Evolutionary conservation across 2,797 vertebrate species (phyloP), one percentile per base, ranked within the genome.

Genomic region (Intellagama lesueurii): DNA sequence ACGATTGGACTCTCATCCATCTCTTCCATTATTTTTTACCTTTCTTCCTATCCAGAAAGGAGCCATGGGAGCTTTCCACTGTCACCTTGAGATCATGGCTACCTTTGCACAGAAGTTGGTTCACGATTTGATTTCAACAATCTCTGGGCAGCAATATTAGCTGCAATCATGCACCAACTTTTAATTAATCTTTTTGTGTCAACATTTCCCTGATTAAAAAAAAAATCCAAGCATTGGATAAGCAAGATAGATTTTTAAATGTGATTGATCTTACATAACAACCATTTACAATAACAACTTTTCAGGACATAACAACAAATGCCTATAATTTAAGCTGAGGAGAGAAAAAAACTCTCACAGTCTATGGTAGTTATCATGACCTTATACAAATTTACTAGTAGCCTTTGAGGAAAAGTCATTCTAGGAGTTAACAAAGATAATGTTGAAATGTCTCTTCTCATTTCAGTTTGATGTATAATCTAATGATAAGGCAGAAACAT

Each of bases 401-500:
- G 6, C 60, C 85, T 92, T 81, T 81, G n/a, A 73, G 90, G 64
- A 89, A 76, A 93, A 94, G 90, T 88, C 1, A 49, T 86, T 87
- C 83, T 92, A 92, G 88, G 69, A 90, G 91, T 92, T n/a, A 80
- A 86, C 73, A 94, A 91, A 86, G 70, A 78, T 4, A 87, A 83
- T 90, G 84, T 87, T 89, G 87, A 94, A 91, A 86, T 44, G 35
- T 26, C 88, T 66, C 35, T 86, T 93, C 86, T 88, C 91, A 88
- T 94, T 92, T 92, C 86, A 88, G 77, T 91, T 35, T 81, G 75
- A 87, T 90, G 89, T 32, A 30, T 68, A 88, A 92, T 90, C 92
- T 90, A 91, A 91, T 7, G 78, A 88, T 90, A 56, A 84, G 78
- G 49, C 19, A 91, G 91, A 82, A 80, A 49, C 81, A 92, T 88